Evolutionary conservation across 2,888 invertebrate species (phyloP).

Genomic region (Athetis lepigone): DNA sequence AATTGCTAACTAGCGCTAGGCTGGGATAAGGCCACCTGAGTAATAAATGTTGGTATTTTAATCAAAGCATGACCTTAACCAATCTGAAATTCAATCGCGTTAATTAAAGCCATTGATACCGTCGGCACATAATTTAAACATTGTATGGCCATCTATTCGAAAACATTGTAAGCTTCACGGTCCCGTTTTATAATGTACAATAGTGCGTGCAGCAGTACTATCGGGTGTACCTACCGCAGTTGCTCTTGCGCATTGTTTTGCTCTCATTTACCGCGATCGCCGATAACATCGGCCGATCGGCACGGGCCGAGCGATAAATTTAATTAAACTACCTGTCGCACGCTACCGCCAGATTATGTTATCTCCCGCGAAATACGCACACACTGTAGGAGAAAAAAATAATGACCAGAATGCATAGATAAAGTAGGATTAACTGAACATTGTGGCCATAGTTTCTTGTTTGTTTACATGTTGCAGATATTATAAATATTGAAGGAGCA

Average conservation of each 20-base stretch:
- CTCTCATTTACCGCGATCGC: constrained; percentile 66
- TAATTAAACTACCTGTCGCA: constrained; percentile 81
- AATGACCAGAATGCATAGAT: constrained; percentile 67
- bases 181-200: constrained; percentile 65
- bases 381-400: constrained; percentile 59
- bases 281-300: constrained; percentile 69
- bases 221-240: constrained; percentile 70
- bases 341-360: constrained; percentile 74
- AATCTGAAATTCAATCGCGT: constrained; percentile 55
- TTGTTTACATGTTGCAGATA: constrained; percentile 51
- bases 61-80: constrained; percentile 53
- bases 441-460: constrained; percentile 47
- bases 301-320: constrained; percentile 78
- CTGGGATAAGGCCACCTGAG: constrained; percentile 32
- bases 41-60: constrained; percentile 54
- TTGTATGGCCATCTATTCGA: constrained; percentile 53
- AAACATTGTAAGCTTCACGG: constrained; percentile 58
- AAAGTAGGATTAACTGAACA: constrained; percentile 63
- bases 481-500: constrained; percentile 50
- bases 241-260: constrained; percentile 69
- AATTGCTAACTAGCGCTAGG: constrained; percentile 12
- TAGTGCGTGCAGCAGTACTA: constrained; percentile 62
- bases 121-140: constrained; percentile 49
- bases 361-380: constrained; percentile 75
- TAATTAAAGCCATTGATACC: constrained; percentile 57